Base-by-base conservation (phyloP, 2,113 vertebrate genomes). In the Rutilus rutilus region DNA sequence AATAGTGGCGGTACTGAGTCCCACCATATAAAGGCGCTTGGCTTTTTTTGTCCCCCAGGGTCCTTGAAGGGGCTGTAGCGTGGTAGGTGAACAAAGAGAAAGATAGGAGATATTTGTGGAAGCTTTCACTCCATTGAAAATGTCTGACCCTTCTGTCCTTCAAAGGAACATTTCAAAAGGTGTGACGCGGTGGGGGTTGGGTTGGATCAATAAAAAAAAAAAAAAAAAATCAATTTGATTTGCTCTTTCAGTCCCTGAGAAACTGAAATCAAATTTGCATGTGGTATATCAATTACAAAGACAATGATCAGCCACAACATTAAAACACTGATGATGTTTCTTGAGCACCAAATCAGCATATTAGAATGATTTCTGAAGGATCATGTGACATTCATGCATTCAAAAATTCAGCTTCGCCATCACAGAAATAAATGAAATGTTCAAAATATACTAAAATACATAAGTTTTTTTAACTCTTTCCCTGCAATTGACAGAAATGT, bases 41-140 rank as follows among this genome's bases (percentile, higher is more conserved):
- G 12, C 12, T 27, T 81, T 80, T 54, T 82, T 42, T 19, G 65
- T 57, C 36, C 85, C 88, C 62, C 15, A 17, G 65, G 30, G 67
- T 75, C 62, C 12, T 62, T 84, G 60, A 62, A 78, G 76, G 76
- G 82, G 57, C 27, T 47, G 36, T 69, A 74, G 3, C 19, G 79
- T 88, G 85, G 87, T 83, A 87, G 74, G 77, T 50, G 17, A 25
- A 88, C 73, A 90, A 86, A 89, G 60, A 73, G 21, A 89, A 45
- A 86, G 47, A 91, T 27, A 59, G 42, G 50, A 88, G 42, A 80
- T 67, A 82, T n/a, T 25, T 76, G 79, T 74, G 33, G 62, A 83
- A 73, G 1, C 6, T 2, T 69, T 39, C 4, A 11, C 64, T 30
- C 85, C 21, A 85, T 9, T 30, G 17, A 84, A 25, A 88, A 88